Base-by-base conservation (phyloP, 2,797 vertebrate species). In the Scolopax bukidnonensis region DNA sequence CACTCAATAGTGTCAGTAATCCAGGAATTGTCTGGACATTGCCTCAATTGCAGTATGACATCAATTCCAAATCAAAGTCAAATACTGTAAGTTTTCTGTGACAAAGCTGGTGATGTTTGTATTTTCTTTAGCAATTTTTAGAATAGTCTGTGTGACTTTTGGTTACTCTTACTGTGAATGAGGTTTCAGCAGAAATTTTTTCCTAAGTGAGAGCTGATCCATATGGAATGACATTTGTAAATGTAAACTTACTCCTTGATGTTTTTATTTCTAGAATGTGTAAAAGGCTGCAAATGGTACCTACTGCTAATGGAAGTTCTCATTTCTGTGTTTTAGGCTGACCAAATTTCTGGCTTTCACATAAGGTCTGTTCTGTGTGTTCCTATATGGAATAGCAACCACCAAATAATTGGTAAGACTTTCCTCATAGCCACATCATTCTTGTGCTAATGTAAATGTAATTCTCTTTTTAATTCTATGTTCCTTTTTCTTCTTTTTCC, bases 371-470 rank as follows among this genome's bases (percentile, higher is more conserved):
- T 99, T 96, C 98, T 99, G 74, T 99, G 99, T 94, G 99, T 99
- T 93, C 99, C 99, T 48, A 99, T 99, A 97, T 99, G 99, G 99
- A 99, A 99, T 97, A 99, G 99, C 98, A 99, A 98, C 96, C 99
- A 99, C 94, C 99, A 99, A 98, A 99, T 99, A 97, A 99, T 99
- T 40, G 99, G 99, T 99, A 98, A 98, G 99, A 96, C 14, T 63
- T 78, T 81, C 53, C 30, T 77, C 13, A 28, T 16, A 48, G 77
- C 25, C 70, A 19, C 5, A 16, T 51, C 19, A 7, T 77, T 93
- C 47, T 92, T 89, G 38, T 92, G 33, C 38, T 73, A 57, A 61
- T 48, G 9, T 56, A 79, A 73, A 87, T 71, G 59, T 80, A 68
- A 18, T 78, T 93, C 25, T 79, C 53, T 73, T 93, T 92, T 94